A percentile compares a stretch with the other conserved stretches of the same genome.
Evolutionary conservation across 2,113 vertebrate genomes (phyloP).

Genomic region (Xyliphius kryptos): DNA sequence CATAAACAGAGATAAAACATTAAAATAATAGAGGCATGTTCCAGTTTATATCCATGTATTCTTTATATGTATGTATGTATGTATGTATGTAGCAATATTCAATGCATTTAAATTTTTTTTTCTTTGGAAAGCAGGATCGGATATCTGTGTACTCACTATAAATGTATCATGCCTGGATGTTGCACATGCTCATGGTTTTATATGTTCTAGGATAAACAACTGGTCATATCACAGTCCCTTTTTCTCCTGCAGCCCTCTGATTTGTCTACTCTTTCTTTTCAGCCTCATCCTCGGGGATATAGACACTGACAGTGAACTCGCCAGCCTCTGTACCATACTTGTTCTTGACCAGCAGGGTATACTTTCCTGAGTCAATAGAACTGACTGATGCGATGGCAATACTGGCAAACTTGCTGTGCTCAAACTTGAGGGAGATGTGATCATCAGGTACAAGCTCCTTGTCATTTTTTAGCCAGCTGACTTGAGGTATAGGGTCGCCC

Average conservation of each 20-base stretch:
- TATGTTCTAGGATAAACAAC: too few relatives aligned
- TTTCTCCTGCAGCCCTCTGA: constrained; percentile 19
- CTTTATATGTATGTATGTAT: too few relatives aligned
- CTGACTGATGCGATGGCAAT: constrained; percentile 76
- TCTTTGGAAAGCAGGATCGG: too few relatives aligned
- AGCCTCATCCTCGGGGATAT: constrained; percentile 83
- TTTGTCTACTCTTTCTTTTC: constrained; percentile 60
- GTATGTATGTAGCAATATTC: too few relatives aligned
- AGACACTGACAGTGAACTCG: constrained; percentile 93
- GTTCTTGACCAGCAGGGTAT: constrained; percentile 91
- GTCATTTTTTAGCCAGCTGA: constrained; percentile 92
- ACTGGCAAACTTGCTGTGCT: constrained; percentile 83
- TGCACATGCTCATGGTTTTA: too few relatives aligned
- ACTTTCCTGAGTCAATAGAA: constrained; percentile 85
- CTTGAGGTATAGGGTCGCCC: constrained; percentile 87
- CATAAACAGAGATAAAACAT: too few relatives aligned
- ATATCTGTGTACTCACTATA: too few relatives aligned
- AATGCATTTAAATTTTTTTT: too few relatives aligned
- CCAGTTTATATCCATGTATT: too few relatives aligned
- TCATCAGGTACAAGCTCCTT: constrained; percentile 67
- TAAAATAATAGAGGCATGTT: too few relatives aligned
- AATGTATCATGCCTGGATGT: too few relatives aligned
- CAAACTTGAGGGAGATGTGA: constrained; percentile 76
- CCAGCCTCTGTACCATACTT: constrained; percentile 88
- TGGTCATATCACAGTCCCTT: constrained; percentile 21